A percentile compares a stretch with the other conserved stretches of the same genome.
These are phyloP conservation scores for Emydura subglobosa DNA, from an alignment of 2,113 vertebrate genomes.

Conservation along the genomic window DNA sequence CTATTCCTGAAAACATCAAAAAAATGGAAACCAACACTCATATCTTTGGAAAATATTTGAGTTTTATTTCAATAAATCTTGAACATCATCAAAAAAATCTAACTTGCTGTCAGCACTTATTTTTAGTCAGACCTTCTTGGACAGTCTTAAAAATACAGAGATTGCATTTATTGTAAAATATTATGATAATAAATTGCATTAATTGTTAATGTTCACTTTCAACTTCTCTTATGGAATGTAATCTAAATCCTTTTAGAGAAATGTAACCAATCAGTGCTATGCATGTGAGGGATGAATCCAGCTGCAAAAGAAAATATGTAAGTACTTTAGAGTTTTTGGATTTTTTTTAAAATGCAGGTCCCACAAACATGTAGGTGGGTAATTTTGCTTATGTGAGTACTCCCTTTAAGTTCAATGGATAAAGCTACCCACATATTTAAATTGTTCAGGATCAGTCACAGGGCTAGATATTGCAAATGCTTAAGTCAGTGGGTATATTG, in stretches of 20 bases:
- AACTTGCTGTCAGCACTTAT: constrained; percentile 34
- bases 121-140: constrained; percentile 1
- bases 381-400: neutral
- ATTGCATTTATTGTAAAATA: constrained; percentile 29
- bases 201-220: constrained; percentile 68
- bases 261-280: neutral
- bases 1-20: constrained; percentile 51
- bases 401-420: neutral
- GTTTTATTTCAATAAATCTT: constrained; percentile 59
- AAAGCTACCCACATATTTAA: neutral
- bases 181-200: constrained; percentile 69
- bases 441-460: neutral
- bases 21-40: constrained; percentile 40
- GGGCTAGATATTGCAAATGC: neutral
- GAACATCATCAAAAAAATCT: neutral
- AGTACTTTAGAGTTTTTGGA: neutral
- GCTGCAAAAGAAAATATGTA: neutral
- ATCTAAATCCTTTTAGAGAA: neutral
- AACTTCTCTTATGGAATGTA: neutral
- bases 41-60: constrained; percentile 24
- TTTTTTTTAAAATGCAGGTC: neutral
- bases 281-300: neutral
- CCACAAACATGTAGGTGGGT: neutral
- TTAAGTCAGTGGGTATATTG: neutral
- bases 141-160: constrained; percentile 12